phyloP scores from a whole-genome alignment of 2,113 vertebrate species.

The Carollia perspicillata region DNA sequence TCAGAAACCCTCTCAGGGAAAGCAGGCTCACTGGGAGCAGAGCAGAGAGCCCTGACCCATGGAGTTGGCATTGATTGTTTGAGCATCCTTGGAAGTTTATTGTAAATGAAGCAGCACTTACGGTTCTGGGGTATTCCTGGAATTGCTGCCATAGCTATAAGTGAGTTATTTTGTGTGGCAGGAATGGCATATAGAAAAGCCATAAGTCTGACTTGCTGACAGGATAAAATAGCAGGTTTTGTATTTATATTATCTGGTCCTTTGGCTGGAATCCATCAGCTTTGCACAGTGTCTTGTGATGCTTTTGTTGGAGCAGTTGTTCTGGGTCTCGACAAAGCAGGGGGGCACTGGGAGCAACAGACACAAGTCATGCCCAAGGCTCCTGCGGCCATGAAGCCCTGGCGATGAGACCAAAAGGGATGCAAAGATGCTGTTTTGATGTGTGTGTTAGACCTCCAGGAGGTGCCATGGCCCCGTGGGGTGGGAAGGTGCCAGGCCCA shows the following conservation, averaged over 20 bases:
- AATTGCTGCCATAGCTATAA: slow-evolving; percentile 71
- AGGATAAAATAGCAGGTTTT: slow-evolving; percentile 52
- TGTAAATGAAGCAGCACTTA: slow-evolving; percentile 65
- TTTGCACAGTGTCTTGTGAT: background rate
- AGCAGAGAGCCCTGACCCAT: background rate
- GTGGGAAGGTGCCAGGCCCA: background rate
- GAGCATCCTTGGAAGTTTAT: slow-evolving; percentile 56
- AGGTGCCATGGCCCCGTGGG: background rate
- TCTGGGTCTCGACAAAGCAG: background rate
- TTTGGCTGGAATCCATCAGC: slow-evolving; percentile 35
- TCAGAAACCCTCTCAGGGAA: slow-evolving; percentile 8
- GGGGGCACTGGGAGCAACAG: background rate
- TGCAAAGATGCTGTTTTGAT: background rate
- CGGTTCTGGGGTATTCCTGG: slow-evolving; percentile 71
- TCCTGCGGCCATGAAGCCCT: background rate
- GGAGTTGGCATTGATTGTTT: slow-evolving; percentile 53
- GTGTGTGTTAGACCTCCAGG: background rate
- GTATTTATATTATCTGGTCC: slow-evolving; percentile 46
- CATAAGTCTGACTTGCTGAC: slow-evolving; percentile 67
- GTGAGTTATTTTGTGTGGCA: slow-evolving; percentile 64
- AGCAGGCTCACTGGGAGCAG: background rate
- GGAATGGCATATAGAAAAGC: slow-evolving; percentile 67
- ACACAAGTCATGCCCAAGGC: background rate
- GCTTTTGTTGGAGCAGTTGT: background rate
- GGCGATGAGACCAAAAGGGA: background rate